phyloP scores from a whole-genome alignment of 1,140 invertebrate species.

The Caerostris darwini region DNA sequence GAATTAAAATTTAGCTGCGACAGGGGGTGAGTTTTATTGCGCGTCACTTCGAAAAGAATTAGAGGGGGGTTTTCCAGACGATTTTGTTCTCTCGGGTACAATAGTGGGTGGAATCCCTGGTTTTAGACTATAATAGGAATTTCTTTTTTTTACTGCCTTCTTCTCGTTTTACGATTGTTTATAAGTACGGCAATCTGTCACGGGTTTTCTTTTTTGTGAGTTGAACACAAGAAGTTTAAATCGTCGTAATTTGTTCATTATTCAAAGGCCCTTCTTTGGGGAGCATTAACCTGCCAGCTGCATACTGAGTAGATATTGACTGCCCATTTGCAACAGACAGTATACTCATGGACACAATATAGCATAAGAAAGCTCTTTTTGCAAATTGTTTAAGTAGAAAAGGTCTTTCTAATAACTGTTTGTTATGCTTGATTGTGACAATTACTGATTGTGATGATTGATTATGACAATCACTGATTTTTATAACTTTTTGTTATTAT shows the following conservation, averaged over 20 bases:
- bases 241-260: slow-evolving; percentile 23
- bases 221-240: slow-evolving; percentile 4
- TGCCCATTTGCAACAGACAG: background rate
- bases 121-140: background rate
- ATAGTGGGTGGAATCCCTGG: slow-evolving; percentile 9
- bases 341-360: background rate
- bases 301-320: background rate
- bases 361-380: background rate
- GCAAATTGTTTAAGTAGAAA: background rate
- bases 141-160: background rate
- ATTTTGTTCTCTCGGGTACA: slow-evolving; percentile 12
- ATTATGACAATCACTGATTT: background rate
- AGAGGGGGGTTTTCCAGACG: background rate
- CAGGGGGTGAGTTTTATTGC: slow-evolving; percentile 39
- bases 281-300: background rate
- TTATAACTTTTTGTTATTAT: background rate
- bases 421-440: background rate
- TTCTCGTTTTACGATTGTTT: slow-evolving; percentile 10
- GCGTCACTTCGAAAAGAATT: slow-evolving; percentile 47
- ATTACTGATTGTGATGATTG: background rate
- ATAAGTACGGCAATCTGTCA: slow-evolving; percentile 39
- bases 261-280: background rate
- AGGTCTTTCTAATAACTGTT: background rate
- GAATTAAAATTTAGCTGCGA: slow-evolving; percentile 46
- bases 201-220: background rate